Evolutionary conservation across 1,140 invertebrate genomes (phyloP), one percentile per base, ranked within the genome.

Genomic region (Acromyrmex echinatior): DNA sequence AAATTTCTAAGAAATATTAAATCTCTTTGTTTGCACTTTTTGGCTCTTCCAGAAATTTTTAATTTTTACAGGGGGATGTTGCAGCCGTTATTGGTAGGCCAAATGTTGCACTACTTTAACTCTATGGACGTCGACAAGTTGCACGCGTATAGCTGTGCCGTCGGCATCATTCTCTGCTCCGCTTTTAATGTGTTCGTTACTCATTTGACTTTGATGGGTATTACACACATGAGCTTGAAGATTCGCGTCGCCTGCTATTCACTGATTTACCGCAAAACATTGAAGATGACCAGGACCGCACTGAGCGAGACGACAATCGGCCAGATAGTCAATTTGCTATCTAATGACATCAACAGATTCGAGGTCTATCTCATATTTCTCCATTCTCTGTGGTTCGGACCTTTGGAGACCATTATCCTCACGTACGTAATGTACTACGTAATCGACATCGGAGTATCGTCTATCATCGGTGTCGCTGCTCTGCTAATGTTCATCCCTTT

Each of bases 251-350:
- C 97, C 0, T 97, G 97, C 86, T 98, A 97, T 76, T 97, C 98
- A 0, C 93, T 99, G 0, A 97, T 99, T 74, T 99, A 98, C 92
- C 97, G 97, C 94, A 98, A 99, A 96, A 97, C 96, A 1, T 92
- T 97, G 62, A 95, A 95, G 89, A 91, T 97, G 0, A 97, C 96
- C 7, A 96, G 96, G 87, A 96, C 96, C n/a, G 97, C 98, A 18
- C 94, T 98, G 21, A 97, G 96, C 0, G 96, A 97, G 93, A 98
- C 98, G 0, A 97, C 98, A 0, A 96, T 97, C 3, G 98, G 98
- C 0, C 97, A 98, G 93, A 97, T 98, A 74, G 97, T 99, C 0
- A 99, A 99, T 94, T 95, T 99, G 0, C 94, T 99, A 73, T 98
- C 98, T 1, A 99, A 99, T 82, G 98, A 99, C 92, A 96, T 97